Percentiles rank a stretch among this genome's conserved stretches.
Conservation (phyloP, 2,797 vertebrate genomes). For the Anguilla anguilla region DNA sequence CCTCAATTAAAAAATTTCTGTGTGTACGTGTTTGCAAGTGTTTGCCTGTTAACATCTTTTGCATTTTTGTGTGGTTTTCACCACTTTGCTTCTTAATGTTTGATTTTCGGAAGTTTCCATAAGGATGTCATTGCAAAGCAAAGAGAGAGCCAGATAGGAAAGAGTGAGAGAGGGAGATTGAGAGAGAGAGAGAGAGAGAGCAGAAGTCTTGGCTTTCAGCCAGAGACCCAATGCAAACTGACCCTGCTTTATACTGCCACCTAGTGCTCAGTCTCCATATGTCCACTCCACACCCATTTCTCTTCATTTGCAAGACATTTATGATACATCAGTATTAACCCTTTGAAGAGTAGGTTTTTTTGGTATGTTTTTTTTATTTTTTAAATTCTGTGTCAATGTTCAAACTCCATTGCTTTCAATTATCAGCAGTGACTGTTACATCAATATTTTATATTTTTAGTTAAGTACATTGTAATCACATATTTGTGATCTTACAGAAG, state of each 20-base stretch:
- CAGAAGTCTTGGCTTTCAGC: slow-evolving; percentile 14
- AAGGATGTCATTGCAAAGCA: slow-evolving; percentile 18
- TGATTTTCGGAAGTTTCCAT: slow-evolving; percentile 27
- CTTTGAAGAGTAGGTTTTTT: too few relatives aligned
- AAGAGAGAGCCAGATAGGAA: too few relatives aligned
- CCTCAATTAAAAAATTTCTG: neutral
- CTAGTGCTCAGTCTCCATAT: slow-evolving; percentile 22
- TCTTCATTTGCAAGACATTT: neutral
- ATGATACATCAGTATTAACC: neutral
- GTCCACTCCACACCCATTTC: neutral
- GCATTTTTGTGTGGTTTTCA: neutral
- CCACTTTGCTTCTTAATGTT: slow-evolving; percentile 8
- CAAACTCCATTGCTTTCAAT: too few relatives aligned
- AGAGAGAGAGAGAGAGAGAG: neutral
- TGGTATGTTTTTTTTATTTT: too few relatives aligned
- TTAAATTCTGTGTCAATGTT: too few relatives aligned
- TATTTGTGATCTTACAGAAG: neutral
- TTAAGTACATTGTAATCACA: too few relatives aligned
- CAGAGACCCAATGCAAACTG: slow-evolving; percentile 10
- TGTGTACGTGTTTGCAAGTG: neutral
- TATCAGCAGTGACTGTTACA: too few relatives aligned
- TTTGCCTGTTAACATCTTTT: slow-evolving; percentile 16
- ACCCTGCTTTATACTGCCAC: slow-evolving; percentile 35
- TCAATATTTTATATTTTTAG: too few relatives aligned
- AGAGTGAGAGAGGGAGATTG: neutral